Base-by-base conservation (phyloP, 2,888 invertebrate genomes). In the Eupithecia centaureata region DNA sequence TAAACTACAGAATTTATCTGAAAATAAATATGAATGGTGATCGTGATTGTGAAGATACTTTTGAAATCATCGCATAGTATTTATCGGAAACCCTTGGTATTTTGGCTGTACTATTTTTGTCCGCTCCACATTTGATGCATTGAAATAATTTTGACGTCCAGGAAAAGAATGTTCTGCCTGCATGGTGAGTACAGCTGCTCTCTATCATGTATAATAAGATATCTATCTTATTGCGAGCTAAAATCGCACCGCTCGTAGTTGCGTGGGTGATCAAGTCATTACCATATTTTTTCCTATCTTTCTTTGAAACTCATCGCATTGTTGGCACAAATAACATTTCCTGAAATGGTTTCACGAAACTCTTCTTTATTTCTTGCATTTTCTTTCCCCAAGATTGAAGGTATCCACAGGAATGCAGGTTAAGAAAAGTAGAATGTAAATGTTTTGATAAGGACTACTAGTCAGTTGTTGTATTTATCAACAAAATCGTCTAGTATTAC, bases 81-180 rank as follows among this genome's bases (percentile, higher is more conserved):
- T 67, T 75, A 75, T 66, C 72, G 64, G 71, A 72, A 77, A 73
- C 77, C 77, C 79, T 84, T 82, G 88, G 85, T 92, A 92, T 90
- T 92, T 91, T 89, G 83, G 89, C 91, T 89, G 86, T 84, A 92
- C 93, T 93, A 93, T 93, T 93, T 93, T 90, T 88, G 93, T 89
- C 92, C 86, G 90, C 88, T 90, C 93, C 87, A 92, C 87, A 88
- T 92, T 89, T 85, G 80, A 90, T 89, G 86, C 88, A 89, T 86
- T 88, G 88, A 83, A 89, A 87, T 89, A 88, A 89, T 88, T 91
- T 89, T 90, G 90, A 90, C 92, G 85, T 85, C 88, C 89, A 89
- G 89, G 86, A 90, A 90, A 87, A 90, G 84, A 83, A 88, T 90
- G 87, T 85, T 85, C 86, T 89, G 90, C 88, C 87, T 89, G 85